A percentile compares a stretch with the other conserved stretches of the same genome.
phyloP scores from a whole-genome alignment of 2,888 invertebrate species.

The Ectemnius continuus region DNA sequence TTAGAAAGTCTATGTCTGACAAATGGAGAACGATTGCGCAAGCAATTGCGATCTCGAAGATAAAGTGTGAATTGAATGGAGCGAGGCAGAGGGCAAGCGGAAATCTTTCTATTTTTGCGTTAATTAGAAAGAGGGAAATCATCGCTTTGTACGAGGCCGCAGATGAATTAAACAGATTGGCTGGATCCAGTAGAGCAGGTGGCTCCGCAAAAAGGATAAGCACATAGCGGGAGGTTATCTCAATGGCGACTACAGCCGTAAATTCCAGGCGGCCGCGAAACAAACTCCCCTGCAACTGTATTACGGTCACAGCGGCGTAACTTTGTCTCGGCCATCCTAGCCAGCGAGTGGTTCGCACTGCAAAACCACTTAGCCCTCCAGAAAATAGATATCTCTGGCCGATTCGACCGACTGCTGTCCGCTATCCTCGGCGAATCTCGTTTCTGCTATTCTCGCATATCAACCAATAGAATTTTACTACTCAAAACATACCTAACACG shows the following conservation, averaged over 20 bases:
- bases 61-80: too few relatives aligned
- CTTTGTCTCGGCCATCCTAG: conserved; percentile 26
- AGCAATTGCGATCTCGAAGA: too few relatives aligned
- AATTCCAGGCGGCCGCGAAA: conserved; percentile 37
- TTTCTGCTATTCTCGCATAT: too few relatives aligned
- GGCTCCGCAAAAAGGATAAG: conserved; percentile 45
- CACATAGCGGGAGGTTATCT: conserved; percentile 60
- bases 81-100: background rate
- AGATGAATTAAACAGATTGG: conserved; percentile 47
- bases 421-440: conserved; percentile 6
- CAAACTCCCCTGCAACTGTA: conserved; percentile 53
- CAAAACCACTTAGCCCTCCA: conserved; percentile 22
- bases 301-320: conserved; percentile 38
- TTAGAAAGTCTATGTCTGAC: too few relatives aligned
- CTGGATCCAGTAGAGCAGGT: conserved; percentile 28
- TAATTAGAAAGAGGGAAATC: too few relatives aligned
- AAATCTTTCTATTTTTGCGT: too few relatives aligned
- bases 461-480: too few relatives aligned
- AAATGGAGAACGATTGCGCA: too few relatives aligned
- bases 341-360: background rate
- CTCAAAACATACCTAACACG: too few relatives aligned
- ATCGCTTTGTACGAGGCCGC: too few relatives aligned
- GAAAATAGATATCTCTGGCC: conserved; percentile 22
- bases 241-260: conserved; percentile 53
- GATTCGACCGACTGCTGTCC: conserved; percentile 1